Base-by-base conservation (phyloP, 1,140 invertebrate genomes). In the Mya arenaria region DNA sequence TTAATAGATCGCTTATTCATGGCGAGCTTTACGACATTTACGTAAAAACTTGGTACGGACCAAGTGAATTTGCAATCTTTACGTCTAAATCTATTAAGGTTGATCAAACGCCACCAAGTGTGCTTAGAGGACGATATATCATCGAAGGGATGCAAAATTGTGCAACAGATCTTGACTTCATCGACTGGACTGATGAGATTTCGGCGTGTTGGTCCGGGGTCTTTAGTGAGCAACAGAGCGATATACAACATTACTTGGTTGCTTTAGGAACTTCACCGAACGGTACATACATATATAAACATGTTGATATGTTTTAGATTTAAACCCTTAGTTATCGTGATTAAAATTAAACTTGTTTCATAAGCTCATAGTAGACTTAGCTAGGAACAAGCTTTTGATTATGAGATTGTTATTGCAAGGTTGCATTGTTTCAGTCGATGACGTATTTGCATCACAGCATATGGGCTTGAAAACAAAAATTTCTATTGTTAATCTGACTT, bases 201-300 rank as follows among this genome's bases (percentile, higher is more conserved):
- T 58, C 65, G n/a, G 68, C 73, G 1, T 84, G 82, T 36, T 86
- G 85, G 85, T 34, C 30, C 17, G 79, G 74, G n/a, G 82, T 84
- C 30, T 86, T 86, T 58, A 23, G 2, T 1, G 85, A 86, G 41
- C 23, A 15, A 23, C 65, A 84, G 30, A 80, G 77, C 44, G 4
- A 36, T 19, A 62, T 86, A 2, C 19, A 6, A 0, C 15, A 39
- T n/a, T 86, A 82, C 63, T n/a, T 55, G 4, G n/a, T 86, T 6
- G 62, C 68, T 48, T 39, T 82, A 19, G 85, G 85, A 28, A 79
- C 79, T 13, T 69, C 78, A 36, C 69, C 71, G 0, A 39, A 74
- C 41, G 74, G 85, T 84, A 71, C 34, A n/a, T 60, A 5, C 15
- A 15, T 34, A 28, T 3, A 23, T 30, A 4, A 1, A 10, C 28